Evolutionary conservation across 2,797 vertebrate species (phyloP), one percentile per base, ranked within the genome.

Genomic region (Falco novaeseelandiae): DNA sequence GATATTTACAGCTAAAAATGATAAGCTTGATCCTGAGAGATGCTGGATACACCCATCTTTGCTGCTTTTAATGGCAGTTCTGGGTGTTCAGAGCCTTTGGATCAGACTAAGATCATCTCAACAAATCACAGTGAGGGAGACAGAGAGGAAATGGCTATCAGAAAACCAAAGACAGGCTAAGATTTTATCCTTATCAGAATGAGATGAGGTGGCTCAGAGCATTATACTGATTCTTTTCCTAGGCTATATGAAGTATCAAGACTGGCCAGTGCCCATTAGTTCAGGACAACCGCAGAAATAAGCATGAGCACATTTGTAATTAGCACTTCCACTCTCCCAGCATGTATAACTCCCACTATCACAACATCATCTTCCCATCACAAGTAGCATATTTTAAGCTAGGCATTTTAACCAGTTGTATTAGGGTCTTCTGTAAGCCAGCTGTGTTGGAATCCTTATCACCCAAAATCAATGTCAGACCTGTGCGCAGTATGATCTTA

Each of bases 11-110:
- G 85, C 69, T 91, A 82, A 72, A 93, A 95, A 66, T 86, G 12
- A 95, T 90, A 95, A 95, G 27, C 62, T 91, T 93, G 94, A 94
- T 95, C 73, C 77, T 87, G 55, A 63, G 48, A 66, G 73, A 87
- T 76, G 70, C 38, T 70, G 66, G 44, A 40, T 93, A 58, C 38
- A 89, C 63, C 63, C 71, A 74, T 81, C 34, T n/a, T 89, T 77
- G 46, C 46, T 89, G 44, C 76, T 91, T 83, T 85, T 87, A 71
- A 71, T 0, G 1, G 67, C 32, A 95, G 4, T 88, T 95, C 69
- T 74, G 38, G 46, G 40, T 73, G 49, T 88, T 95, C 61, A 83
- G 72, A 86, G 51, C 36, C 20, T 90, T 83, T 72, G 69, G 67
- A 90, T 94, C 85, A 87, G 73, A 66, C 90, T 54, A 82, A 73